Conservation (phyloP, 2,113 vertebrate genomes). For the Emydocephalus ijimae region DNA sequence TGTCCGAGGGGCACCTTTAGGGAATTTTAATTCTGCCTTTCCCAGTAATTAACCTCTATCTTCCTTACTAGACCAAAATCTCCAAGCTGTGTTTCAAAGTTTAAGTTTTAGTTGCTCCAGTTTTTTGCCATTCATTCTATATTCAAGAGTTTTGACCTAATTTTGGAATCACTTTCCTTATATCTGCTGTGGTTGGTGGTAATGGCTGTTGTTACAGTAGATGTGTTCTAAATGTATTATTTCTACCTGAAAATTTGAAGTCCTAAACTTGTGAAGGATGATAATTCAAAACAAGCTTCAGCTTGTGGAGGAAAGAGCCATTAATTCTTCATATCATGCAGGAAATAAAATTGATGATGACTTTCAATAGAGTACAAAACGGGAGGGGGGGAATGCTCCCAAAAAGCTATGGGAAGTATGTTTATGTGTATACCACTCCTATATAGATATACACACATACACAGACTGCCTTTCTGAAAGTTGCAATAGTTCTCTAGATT, state of each 20-base stretch:
- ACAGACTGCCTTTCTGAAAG: slow-evolving; percentile 21
- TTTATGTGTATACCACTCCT: not conserved
- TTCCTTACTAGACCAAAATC: not conserved
- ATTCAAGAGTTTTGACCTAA: not conserved
- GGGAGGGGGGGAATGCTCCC: not conserved
- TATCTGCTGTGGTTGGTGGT: not conserved
- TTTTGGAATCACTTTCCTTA: not conserved
- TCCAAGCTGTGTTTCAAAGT: not conserved
- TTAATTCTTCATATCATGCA: slow-evolving; percentile 33
- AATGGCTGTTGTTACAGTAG: not conserved
- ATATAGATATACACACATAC: not conserved
- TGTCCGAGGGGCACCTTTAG: no score
- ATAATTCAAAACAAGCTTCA: slow-evolving; percentile 31
- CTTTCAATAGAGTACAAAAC: slow-evolving; percentile 18
- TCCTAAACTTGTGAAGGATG: slow-evolving; percentile 27
- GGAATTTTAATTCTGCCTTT: not conserved
- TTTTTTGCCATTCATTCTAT: not conserved
- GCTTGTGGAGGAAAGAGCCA: slow-evolving; percentile 22
- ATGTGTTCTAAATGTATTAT: not conserved
- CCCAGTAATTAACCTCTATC: not conserved
- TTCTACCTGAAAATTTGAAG: not conserved
- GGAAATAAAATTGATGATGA: slow-evolving; percentile 39
- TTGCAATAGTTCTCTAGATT: slow-evolving; percentile 33
- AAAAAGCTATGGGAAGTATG: not conserved
- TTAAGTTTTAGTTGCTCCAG: accelerated